A percentile compares a stretch with the other conserved stretches of the same genome.
Conservation (phyloP, 2,888 invertebrate genomes). For the Drosophila colorata region DNA sequence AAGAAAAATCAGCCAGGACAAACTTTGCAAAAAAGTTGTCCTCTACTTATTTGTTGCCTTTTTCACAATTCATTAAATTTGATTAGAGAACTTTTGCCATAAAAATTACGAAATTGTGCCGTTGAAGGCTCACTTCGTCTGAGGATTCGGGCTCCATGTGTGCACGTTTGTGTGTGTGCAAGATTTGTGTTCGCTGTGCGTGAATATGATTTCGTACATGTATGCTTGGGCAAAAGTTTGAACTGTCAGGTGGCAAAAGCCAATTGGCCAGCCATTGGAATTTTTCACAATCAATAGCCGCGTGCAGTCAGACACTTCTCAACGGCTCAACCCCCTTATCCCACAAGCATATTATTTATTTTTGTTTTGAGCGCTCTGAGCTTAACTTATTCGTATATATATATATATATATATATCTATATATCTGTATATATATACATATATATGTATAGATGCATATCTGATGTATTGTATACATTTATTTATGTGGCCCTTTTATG, state of each 20-base stretch:
- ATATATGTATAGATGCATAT: neutral
- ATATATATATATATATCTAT: neutral
- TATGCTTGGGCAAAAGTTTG: conserved; percentile 64
- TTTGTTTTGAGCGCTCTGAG: conserved; percentile 5
- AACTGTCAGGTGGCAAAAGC: conserved; percentile 80
- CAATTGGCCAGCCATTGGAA: conserved; percentile 68
- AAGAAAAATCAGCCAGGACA: conserved; percentile 76
- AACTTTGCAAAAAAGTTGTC: conserved; percentile 77
- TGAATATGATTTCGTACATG: conserved; percentile 77
- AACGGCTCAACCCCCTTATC: too few relatives aligned
- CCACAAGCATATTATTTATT: conserved; percentile 43
- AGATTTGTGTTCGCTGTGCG: conserved; percentile 79
- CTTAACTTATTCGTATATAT: conserved; percentile 1
- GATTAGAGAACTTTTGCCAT: conserved; percentile 82
- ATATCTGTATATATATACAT: neutral
- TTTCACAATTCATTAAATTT: conserved; percentile 82
- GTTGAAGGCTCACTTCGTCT: conserved; percentile 77
- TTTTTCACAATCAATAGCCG: conserved; percentile 69
- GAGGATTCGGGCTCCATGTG: conserved; percentile 40
- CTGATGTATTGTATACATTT: neutral
- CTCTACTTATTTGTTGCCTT: conserved; percentile 80
- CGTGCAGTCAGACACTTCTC: neutral
- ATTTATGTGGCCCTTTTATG: neutral
- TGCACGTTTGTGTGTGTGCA: conserved; percentile 24
- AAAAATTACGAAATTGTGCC: conserved; percentile 83